phyloP scores from a whole-genome alignment of 1,140 invertebrate genomes.

The Drosophila lowei region DNA sequence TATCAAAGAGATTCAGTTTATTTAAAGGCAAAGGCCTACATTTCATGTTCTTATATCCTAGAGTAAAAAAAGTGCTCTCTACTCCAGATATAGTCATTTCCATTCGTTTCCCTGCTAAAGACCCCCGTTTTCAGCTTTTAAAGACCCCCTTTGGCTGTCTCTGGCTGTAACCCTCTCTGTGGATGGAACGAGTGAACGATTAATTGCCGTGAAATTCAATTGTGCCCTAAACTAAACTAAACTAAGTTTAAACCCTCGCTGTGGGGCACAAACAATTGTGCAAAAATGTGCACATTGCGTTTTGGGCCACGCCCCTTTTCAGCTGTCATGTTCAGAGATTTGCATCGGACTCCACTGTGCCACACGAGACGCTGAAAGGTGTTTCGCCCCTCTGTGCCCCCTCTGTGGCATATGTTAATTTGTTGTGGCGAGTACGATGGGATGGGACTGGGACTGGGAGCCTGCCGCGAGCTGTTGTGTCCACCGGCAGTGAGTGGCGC shows the following conservation, averaged over 20 bases:
- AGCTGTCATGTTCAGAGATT: slow-evolving; percentile 53
- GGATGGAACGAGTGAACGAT: slow-evolving; percentile 3
- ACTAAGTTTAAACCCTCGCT: slow-evolving; percentile 18
- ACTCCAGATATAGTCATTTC: too few relatives aligned
- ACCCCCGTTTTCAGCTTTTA: background rate
- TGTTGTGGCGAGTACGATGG: slow-evolving; percentile 24
- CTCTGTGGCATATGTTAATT: slow-evolving; percentile 63
- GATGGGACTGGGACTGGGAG: background rate
- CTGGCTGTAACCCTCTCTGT: background rate
- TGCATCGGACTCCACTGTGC: slow-evolving; percentile 27
- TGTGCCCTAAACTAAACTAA: slow-evolving; percentile 42
- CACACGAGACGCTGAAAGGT: background rate
- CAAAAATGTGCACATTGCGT: slow-evolving; percentile 15
- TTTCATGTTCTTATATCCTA: too few relatives aligned
- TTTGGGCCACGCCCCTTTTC: slow-evolving; percentile 42
- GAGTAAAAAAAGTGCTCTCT: too few relatives aligned
- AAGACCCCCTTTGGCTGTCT: background rate
- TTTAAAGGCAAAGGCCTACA: too few relatives aligned
- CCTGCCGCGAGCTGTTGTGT: too few relatives aligned
- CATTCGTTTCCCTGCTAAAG: background rate
- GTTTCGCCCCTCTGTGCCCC: background rate
- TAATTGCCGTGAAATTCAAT: slow-evolving; percentile 82
- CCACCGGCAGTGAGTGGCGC: slow-evolving; percentile 14
- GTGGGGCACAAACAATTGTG: slow-evolving; percentile 8
- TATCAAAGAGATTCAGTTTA: too few relatives aligned